A percentile compares a stretch with the other conserved stretches of the same genome.
phyloP scores from a whole-genome alignment of 92 coral and sea anemone species.

The Meandrina meandrites region DNA sequence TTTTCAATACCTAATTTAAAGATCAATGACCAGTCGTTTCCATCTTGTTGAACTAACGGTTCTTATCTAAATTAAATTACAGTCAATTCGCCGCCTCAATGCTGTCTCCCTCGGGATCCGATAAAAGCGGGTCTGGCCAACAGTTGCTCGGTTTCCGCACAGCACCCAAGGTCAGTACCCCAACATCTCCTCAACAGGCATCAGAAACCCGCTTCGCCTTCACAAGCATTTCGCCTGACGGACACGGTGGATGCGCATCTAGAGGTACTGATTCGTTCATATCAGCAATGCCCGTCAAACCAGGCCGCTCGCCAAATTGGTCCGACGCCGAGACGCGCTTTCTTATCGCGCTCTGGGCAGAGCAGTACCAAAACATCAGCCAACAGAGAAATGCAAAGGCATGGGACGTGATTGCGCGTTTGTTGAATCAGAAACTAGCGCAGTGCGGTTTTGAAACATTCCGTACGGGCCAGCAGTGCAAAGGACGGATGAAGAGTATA shows the following conservation, averaged over 20 bases:
- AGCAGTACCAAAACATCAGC: slow-evolving; percentile 57
- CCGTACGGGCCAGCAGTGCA: slow-evolving; percentile 63
- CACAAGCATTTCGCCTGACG: slow-evolving; percentile 29
- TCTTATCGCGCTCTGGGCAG: slow-evolving; percentile 51
- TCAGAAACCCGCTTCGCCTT: slow-evolving; percentile 33
- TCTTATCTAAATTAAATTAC: not conserved
- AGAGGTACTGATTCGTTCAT: slow-evolving; percentile 16
- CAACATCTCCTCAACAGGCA: not conserved
- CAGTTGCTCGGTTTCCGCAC: slow-evolving; percentile 15
- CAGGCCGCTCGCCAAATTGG: slow-evolving; percentile 60
- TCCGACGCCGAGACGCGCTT: slow-evolving; percentile 66
- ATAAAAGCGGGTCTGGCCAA: slow-evolving; percentile 17
- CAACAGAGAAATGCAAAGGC: slow-evolving; percentile 59
- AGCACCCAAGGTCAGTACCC: slow-evolving; percentile 8
- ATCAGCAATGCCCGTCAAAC: slow-evolving; percentile 39
- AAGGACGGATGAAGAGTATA: slow-evolving; percentile 60
- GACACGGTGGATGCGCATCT: not conserved
- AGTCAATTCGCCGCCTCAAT: slow-evolving; percentile 33
- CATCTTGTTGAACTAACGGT: not conserved
- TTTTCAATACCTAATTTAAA: too few relatives aligned
- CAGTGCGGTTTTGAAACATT: slow-evolving; percentile 60
- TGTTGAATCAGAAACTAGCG: slow-evolving; percentile 54
- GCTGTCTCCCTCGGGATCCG: slow-evolving; percentile 17
- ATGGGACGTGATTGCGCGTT: slow-evolving; percentile 52
- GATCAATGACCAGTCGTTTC: not conserved